A percentile compares a stretch with the other conserved stretches of the same genome.
Evolutionary conservation across 2,888 invertebrate genomes (phyloP).

Genomic region (Coenonympha glycerion): DNA sequence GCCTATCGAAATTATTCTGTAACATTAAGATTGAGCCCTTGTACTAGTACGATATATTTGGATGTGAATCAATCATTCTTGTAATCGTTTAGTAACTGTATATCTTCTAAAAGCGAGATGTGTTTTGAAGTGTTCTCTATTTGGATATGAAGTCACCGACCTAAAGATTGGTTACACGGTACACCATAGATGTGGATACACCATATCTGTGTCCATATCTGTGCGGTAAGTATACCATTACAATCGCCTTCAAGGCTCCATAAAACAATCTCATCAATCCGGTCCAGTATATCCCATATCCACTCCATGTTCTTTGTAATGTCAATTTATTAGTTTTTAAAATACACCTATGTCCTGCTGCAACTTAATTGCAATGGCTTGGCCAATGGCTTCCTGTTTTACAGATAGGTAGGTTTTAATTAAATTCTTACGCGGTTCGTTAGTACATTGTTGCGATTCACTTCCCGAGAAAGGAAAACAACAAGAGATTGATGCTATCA

Average conservation of each 20-base stretch:
- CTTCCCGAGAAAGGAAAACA: not conserved
- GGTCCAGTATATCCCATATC: not conserved
- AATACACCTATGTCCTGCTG: not conserved
- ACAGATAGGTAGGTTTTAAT: not conserved
- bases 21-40: not conserved
- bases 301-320: not conserved
- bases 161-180: conserved; percentile 19
- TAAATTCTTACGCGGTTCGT: not conserved
- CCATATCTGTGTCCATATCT: too few species aligned
- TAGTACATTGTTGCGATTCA: not conserved
- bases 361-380: not conserved
- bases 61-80: conserved; percentile 13
- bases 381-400: too few species aligned
- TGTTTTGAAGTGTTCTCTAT: conserved; percentile 34
- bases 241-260: not conserved
- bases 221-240: too few species aligned
- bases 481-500: conserved; percentile 2
- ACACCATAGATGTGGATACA: too few species aligned
- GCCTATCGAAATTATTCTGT: not conserved
- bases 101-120: conserved; percentile 29
- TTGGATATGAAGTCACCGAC: conserved; percentile 35
- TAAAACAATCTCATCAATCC: not conserved
- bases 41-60: conserved; percentile 2
- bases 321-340: not conserved
- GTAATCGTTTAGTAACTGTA: conserved; percentile 5